Conservation (phyloP, 2,113 vertebrate genomes). For the Boulengeromyrus knoepffleri region DNA sequence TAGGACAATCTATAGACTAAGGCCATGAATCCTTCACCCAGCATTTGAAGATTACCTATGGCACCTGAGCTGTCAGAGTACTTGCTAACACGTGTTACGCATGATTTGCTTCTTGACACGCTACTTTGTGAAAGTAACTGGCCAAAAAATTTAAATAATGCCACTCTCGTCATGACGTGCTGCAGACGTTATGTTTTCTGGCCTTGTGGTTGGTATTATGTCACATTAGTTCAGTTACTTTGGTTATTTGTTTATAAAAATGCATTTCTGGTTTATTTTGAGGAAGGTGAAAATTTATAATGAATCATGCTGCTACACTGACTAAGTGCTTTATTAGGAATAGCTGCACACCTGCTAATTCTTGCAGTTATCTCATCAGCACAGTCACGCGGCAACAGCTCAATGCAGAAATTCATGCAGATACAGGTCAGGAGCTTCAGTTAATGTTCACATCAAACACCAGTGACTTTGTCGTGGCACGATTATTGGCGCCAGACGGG, state of each 20-base stretch:
- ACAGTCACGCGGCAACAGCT: neutral
- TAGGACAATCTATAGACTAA: neutral
- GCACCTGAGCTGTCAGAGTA: neutral
- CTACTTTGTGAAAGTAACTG: slow-evolving; percentile 4
- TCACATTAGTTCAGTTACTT: neutral
- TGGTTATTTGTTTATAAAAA: neutral
- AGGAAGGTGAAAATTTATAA: neutral
- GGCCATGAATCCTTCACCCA: neutral
- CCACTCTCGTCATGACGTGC: neutral
- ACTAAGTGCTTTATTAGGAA: neutral
- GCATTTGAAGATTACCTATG: slow-evolving; percentile 6
- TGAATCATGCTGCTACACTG: neutral
- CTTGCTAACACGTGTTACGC: slow-evolving; percentile 9
- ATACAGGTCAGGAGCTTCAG: neutral
- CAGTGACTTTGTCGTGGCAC: neutral
- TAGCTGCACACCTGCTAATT: neutral
- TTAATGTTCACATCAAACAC: neutral
- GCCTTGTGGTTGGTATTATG: neutral
- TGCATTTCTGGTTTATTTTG: neutral
- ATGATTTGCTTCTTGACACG: neutral
- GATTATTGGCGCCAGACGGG: neutral
- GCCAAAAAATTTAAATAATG: neutral
- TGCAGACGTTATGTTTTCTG: neutral
- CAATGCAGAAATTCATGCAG: neutral
- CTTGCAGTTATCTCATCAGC: neutral